Conservation (phyloP, 2,888 invertebrate species). For the Drosophila meridionalis region DNA sequence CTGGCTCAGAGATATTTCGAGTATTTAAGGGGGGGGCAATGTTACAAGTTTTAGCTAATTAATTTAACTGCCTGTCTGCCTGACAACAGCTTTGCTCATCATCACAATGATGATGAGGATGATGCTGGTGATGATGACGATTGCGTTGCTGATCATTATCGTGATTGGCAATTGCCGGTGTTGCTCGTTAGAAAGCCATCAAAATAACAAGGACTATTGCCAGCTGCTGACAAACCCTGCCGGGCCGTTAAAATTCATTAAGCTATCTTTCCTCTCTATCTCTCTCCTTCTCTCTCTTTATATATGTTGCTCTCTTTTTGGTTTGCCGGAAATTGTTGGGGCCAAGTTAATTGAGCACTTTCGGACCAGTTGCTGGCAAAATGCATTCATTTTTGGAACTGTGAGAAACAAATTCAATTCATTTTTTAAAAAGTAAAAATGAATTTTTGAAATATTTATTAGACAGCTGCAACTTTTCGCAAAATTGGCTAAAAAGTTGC, state of each 20-base stretch:
- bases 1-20: conserved; percentile 20
- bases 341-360: conserved; percentile 53
- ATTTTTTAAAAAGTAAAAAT: conserved; percentile 41
- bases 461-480: conserved; percentile 56
- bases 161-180: conserved; percentile 31
- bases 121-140: conserved; percentile 10
- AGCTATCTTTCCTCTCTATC: not conserved
- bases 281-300: too few relatives aligned
- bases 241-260: conserved; percentile 47
- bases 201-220: conserved; percentile 44
- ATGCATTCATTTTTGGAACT: conserved; percentile 23
- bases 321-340: conserved; percentile 25
- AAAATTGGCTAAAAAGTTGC: conserved; percentile 62
- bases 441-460: conserved; percentile 66
- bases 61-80: conserved; percentile 36
- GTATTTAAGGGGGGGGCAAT: not conserved
- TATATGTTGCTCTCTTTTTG: not conserved
- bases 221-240: conserved; percentile 14
- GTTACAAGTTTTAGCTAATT: conserved; percentile 45
- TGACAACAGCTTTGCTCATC: conserved; percentile 12
- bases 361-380: conserved; percentile 23
- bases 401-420: conserved; percentile 18
- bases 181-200: conserved; percentile 34
- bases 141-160: conserved; percentile 38
- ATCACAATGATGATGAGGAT: conserved; percentile 14